phyloP scores from a whole-genome alignment of 2,888 invertebrate genomes.

The Drosophila neonasuta region DNA sequence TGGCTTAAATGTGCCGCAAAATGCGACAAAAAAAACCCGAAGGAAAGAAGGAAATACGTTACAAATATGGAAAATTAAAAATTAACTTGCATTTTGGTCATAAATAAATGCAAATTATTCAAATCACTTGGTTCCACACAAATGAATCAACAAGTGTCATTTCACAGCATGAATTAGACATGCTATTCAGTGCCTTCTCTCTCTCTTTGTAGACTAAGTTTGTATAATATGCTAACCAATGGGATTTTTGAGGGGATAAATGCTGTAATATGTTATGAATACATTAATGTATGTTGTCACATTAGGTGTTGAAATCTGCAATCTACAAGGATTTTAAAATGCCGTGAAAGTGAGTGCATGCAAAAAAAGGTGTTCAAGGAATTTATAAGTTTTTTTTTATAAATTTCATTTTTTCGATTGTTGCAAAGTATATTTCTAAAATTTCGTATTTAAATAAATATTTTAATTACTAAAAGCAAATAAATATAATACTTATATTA shows the following conservation, averaged over 20 bases:
- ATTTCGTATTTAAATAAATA: too few relatives aligned
- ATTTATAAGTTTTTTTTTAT: too few relatives aligned
- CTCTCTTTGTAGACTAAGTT: background rate
- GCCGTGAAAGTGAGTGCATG: too few relatives aligned
- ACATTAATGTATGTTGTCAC: background rate
- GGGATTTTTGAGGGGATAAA: background rate
- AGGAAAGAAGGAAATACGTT: background rate
- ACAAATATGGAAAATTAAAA: conserved; percentile 23
- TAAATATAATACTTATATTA: too few relatives aligned
- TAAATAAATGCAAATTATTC: conserved; percentile 29
- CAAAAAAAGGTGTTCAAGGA: too few relatives aligned
- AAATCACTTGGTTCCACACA: conserved; percentile 8
- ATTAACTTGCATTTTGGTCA: conserved; percentile 25
- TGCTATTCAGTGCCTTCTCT: background rate
- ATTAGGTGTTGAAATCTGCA: background rate
- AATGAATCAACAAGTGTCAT: conserved; percentile 37
- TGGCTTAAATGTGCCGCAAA: conserved; percentile 33
- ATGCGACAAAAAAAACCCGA: conserved; percentile 14
- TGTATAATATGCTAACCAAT: background rate
- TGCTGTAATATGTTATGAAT: background rate
- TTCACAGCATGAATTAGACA: background rate
- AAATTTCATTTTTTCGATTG: too few relatives aligned
- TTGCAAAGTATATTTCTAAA: too few relatives aligned
- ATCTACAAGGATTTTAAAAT: too few relatives aligned
- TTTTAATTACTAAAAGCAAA: too few relatives aligned